These are phyloP conservation scores for Pagetopsis macropterus DNA, from an alignment of 2,797 vertebrate species.

Conservation along the genomic window DNA sequence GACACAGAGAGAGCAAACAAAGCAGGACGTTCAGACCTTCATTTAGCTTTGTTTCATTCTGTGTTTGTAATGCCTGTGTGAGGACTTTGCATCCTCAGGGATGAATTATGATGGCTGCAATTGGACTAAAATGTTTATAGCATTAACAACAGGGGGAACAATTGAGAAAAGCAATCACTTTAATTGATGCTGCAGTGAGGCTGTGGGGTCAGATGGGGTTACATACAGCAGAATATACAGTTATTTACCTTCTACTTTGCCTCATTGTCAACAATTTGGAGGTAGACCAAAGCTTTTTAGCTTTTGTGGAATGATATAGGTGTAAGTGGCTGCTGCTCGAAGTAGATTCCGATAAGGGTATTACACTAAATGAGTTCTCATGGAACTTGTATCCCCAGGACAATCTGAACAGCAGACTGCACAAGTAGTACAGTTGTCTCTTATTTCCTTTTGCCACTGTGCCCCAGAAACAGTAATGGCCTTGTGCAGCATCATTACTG, in stretches of 20 bases:
- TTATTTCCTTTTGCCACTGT: background rate
- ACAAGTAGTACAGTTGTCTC: background rate
- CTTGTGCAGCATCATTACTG: background rate
- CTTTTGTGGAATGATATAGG: background rate
- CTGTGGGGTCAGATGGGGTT: constrained; percentile 23
- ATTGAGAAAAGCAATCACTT: constrained; percentile 54
- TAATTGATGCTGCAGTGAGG: constrained; percentile 50
- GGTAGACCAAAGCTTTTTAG: background rate
- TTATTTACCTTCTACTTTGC: background rate
- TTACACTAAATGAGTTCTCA: background rate
- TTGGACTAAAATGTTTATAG: constrained; percentile 56
- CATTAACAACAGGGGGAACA: constrained; percentile 49
- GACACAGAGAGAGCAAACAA: constrained; percentile 14
- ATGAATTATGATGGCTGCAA: constrained; percentile 55
- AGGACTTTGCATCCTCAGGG: constrained; percentile 29
- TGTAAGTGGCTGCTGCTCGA: constrained; percentile 13
- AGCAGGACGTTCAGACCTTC: constrained; percentile 11
- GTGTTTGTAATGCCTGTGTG: constrained; percentile 30
- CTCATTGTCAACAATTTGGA: constrained; percentile 14
- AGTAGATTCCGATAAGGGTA: background rate
- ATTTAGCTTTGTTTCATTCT: constrained; percentile 25
- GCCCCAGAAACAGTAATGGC: background rate
- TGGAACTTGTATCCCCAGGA: background rate
- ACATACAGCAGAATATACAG: constrained; percentile 11
- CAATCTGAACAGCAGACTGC: too few relatives aligned